Percentiles rank a stretch among this genome's conserved stretches.
Evolutionary conservation across 2,888 invertebrate species (phyloP).

Genomic region (Mythimna loreyi): DNA sequence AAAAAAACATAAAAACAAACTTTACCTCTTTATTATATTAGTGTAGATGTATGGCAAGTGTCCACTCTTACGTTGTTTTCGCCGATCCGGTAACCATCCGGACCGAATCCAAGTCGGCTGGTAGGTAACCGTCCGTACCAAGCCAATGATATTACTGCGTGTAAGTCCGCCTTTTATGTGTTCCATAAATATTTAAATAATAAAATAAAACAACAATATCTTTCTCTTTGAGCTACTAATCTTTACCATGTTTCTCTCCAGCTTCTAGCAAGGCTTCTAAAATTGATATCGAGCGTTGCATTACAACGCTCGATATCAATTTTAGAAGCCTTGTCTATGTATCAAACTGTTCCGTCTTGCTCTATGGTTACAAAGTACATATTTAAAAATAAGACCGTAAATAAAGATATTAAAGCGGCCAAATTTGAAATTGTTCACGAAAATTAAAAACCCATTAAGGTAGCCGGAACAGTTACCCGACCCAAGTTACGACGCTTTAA

Average conservation of each 20-base stretch:
- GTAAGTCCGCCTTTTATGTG: too few species aligned
- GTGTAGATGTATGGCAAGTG: too few species aligned
- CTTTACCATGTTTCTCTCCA: constrained; percentile 16
- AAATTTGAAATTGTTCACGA: constrained; percentile 33
- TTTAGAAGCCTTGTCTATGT: constrained; percentile 21
- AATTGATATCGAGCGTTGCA: too few species aligned
- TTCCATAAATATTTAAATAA: too few species aligned
- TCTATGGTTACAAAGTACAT: neutral
- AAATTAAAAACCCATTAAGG: constrained; percentile 56
- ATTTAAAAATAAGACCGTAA: neutral
- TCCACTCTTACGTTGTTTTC: too few species aligned
- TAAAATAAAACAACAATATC: neutral
- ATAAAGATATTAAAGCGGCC: constrained; percentile 1
- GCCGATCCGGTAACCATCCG: too few species aligned
- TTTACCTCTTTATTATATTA: too few species aligned
- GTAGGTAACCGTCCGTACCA: too few species aligned
- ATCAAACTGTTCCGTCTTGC: neutral
- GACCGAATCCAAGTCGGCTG: too few species aligned
- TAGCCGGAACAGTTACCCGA: constrained; percentile 38
- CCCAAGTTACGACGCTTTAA: constrained; percentile 33
- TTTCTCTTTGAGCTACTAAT: constrained; percentile 25
- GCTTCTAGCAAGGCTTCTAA: too few species aligned
- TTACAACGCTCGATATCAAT: constrained; percentile 29
- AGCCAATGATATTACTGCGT: too few species aligned
- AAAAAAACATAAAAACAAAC: too few species aligned